A percentile compares a stretch with the other conserved stretches of the same genome.
Conservation (phyloP, 2,797 vertebrate genomes). For the Rhyacichthys aspro region DNA sequence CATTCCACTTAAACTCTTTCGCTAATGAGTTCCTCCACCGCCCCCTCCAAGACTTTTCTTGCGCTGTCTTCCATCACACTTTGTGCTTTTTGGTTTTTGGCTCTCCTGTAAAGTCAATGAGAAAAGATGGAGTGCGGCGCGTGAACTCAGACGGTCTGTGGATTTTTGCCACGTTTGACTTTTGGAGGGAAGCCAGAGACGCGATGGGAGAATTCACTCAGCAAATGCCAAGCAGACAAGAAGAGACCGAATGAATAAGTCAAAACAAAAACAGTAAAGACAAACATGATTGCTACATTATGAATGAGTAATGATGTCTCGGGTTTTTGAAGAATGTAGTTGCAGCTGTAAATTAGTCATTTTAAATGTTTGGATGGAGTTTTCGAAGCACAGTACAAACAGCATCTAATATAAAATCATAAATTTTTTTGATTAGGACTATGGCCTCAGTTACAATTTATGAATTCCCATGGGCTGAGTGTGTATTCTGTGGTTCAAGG, state of each 20-base stretch:
- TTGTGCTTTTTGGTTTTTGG: constrained; percentile 36
- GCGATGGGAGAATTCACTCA: neutral
- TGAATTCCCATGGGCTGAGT: neutral
- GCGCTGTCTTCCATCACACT: constrained; percentile 8
- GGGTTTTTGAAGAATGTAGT: too few species aligned
- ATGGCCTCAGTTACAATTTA: too few species aligned
- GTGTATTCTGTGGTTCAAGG: constrained; percentile 13
- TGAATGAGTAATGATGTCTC: neutral
- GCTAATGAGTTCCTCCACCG: constrained; percentile 68
- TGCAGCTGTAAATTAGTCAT: too few species aligned
- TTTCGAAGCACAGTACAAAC: too few species aligned
- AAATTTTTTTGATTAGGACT: too few species aligned
- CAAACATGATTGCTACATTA: constrained; percentile 1
- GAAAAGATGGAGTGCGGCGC: too few species aligned
- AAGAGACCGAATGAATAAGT: neutral
- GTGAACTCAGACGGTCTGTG: too few species aligned
- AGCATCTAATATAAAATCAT: too few species aligned
- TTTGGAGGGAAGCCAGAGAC: neutral
- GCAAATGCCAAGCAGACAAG: neutral
- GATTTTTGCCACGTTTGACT: neutral
- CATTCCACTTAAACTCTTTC: constrained; percentile 73
- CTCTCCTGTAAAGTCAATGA: constrained; percentile 4
- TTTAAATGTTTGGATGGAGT: too few species aligned
- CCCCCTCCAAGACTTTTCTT: neutral
- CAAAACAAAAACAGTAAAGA: neutral